These are phyloP conservation scores for Colostygia pectinataria DNA, from an alignment of 2,888 invertebrate genomes.

Conservation along the genomic window DNA sequence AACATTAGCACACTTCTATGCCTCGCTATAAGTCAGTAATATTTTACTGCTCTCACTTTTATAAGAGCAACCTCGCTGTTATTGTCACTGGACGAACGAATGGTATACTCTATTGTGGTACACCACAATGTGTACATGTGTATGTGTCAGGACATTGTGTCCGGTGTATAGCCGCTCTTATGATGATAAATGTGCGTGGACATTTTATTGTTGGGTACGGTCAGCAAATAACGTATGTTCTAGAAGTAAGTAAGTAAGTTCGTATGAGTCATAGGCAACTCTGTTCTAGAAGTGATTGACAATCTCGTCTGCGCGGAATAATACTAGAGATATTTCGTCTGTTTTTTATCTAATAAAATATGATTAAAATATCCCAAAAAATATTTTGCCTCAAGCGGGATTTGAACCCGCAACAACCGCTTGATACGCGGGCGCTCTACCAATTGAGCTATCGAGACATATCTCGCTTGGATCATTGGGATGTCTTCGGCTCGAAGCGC, in stretches of 20 bases:
- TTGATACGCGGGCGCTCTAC: too few relatives aligned
- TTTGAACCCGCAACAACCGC: too few relatives aligned
- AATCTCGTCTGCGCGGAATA: too few relatives aligned
- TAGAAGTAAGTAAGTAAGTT: background rate
- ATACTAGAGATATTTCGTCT: too few relatives aligned
- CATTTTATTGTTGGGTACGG: constrained; percentile 49
- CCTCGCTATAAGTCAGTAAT: constrained; percentile 1
- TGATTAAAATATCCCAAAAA: too few relatives aligned
- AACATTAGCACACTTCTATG: background rate
- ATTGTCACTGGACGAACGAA: constrained; percentile 27
- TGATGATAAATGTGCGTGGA: constrained; percentile 76
- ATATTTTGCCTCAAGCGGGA: too few relatives aligned
- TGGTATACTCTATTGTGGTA: constrained; percentile 31
- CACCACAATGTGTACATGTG: constrained; percentile 33
- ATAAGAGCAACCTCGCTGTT: constrained; percentile 6
- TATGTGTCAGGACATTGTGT: constrained; percentile 41
- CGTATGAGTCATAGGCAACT: too few relatives aligned
- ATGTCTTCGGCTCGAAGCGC: too few relatives aligned
- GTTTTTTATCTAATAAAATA: too few relatives aligned
- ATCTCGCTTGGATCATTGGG: too few relatives aligned
- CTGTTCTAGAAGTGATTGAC: too few relatives aligned
- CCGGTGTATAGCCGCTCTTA: constrained; percentile 60
- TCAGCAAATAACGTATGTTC: constrained; percentile 26
- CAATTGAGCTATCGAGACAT: too few relatives aligned
- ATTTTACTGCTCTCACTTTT: constrained; percentile 9